Conservation (phyloP, 2,113 vertebrate species). For the Malurus melanocephalus region DNA sequence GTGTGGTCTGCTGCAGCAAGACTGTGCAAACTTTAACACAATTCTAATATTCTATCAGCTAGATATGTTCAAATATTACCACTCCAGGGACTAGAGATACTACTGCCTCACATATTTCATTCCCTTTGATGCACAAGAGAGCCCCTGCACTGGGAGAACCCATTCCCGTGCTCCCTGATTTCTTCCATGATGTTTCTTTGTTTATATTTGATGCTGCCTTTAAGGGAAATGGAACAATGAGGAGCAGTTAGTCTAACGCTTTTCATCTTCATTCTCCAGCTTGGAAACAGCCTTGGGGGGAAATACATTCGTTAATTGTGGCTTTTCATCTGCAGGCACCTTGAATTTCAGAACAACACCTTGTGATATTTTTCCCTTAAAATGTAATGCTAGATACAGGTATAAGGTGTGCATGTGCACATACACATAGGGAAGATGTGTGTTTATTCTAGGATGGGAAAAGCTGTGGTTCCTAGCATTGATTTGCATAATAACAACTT, state of each 20-base stretch:
- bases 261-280: background rate
- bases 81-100: background rate
- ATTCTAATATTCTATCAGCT: background rate
- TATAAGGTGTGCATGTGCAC: too few species aligned
- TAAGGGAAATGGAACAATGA: background rate
- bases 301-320: background rate
- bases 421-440: background rate
- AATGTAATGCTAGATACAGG: background rate
- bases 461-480: background rate
- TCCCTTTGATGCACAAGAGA: background rate
- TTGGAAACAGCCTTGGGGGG: background rate
- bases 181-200: background rate
- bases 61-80: background rate
- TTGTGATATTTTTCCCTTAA: background rate
- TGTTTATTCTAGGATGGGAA: background rate
- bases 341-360: accelerated
- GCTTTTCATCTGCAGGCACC: background rate
- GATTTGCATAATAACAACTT: background rate
- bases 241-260: background rate
- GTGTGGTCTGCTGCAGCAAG: background rate
- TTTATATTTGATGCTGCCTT: background rate
- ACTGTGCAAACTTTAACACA: accelerated
- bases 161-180: background rate
- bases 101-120: background rate
- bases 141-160: background rate